Evolutionary conservation across 2,888 invertebrate genomes (phyloP).

Genomic region (Pandemis cinnamomeana): DNA sequence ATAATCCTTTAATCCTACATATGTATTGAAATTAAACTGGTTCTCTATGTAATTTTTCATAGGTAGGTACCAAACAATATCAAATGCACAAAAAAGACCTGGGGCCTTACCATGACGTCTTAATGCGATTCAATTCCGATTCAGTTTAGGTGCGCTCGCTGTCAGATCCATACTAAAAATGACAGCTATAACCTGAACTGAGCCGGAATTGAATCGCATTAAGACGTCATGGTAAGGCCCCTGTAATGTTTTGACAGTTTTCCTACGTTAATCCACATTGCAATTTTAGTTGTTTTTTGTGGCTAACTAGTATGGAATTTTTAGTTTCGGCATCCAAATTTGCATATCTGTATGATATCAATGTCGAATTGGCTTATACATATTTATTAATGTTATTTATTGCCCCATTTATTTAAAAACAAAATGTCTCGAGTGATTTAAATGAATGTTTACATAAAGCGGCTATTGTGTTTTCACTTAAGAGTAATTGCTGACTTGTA

Average conservation of each 20-base stretch:
- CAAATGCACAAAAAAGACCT: too few species aligned
- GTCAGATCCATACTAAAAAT: too few species aligned
- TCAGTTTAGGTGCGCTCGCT: too few species aligned
- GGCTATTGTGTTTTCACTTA: slow-evolving; percentile 69
- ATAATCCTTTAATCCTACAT: too few species aligned
- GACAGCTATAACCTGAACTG: too few species aligned
- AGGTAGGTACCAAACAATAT: too few species aligned
- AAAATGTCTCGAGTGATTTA: slow-evolving; percentile 68
- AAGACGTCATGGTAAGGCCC: background rate
- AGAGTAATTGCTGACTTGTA: slow-evolving; percentile 63
- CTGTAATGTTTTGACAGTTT: background rate
- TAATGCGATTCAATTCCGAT: too few species aligned
- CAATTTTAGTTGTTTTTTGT: slow-evolving; percentile 28
- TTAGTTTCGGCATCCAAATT: slow-evolving; percentile 65
- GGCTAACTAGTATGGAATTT: slow-evolving; percentile 58
- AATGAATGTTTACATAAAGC: slow-evolving; percentile 67
- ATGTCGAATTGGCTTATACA: slow-evolving; percentile 65
- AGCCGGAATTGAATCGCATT: too few species aligned
- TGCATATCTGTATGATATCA: slow-evolving; percentile 72
- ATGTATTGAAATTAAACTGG: background rate
- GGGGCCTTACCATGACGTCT: too few species aligned
- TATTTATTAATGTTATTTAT: slow-evolving; percentile 79
- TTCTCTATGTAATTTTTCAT: too few species aligned
- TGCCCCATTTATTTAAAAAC: slow-evolving; percentile 67
- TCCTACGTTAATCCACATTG: background rate